Evolutionary conservation across 2,888 invertebrate species (phyloP), one percentile per base, ranked within the genome.

Genomic region (Phasia obesa): DNA sequence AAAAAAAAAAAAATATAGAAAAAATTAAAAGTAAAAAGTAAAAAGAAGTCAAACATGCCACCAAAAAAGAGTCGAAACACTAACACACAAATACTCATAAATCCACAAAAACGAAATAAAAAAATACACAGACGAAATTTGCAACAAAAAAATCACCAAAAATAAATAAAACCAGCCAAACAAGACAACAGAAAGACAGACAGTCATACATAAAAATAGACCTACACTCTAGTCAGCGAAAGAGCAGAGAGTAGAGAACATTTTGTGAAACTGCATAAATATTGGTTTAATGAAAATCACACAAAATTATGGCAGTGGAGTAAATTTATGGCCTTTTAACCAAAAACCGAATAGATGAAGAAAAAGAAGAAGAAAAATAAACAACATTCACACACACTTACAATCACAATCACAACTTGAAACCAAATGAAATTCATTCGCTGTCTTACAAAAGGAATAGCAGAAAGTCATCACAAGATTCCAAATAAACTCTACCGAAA

Each of bases 261-360:
- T 27, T 35, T 19, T 25, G 4, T 42, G 49, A 70, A 82, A 75
- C 57, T 78, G 78, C 75, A 83, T 78, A 75, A 78, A 81, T 81
- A 84, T 77, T 67, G 65, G 44, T 82, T 60, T 84, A 86, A 84
- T 84, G 81, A 86, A 86, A 85, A 86, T 84, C 84, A 79, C 84
- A 86, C 79, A 86, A 86, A 86, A 86, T 86, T 86, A 86, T 86
- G 86, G 86, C 86, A 86, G 85, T 86, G 85, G 86, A 86, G 86
- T 86, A 86, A 86, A 86, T 86, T 86, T 86, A 86, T 86, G 84
- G 86, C 84, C 85, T 85, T 86, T 83, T 79, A 86, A 83, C 84
- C 85, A 84, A 85, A 67, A 83, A 60, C 19, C 49, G 38, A 71
- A 47, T 65, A 71, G 38, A 38, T n/a, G n/a, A n/a, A n/a, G n/a